Percentiles rank a stretch among this genome's conserved stretches.
These are phyloP conservation scores for Percopsis omiscomaycus DNA, from an alignment of 2,797 vertebrate genomes.

Conservation along the genomic window DNA sequence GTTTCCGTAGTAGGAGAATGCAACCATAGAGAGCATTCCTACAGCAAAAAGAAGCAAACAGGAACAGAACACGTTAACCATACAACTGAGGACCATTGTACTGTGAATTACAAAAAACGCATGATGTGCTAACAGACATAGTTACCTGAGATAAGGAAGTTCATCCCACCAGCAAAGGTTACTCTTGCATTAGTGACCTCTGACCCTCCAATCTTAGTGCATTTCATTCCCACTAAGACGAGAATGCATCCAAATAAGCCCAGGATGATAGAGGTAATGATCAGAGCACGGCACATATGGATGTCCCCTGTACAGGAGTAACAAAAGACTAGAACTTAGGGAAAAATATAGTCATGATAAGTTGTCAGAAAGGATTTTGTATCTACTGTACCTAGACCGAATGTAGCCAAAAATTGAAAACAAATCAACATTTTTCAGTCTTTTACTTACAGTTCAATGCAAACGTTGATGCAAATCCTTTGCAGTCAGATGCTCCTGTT, in stretches of 20 bases:
- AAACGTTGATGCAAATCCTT: slow-evolving; percentile 75
- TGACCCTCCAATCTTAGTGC: slow-evolving; percentile 81
- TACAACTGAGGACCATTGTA: background rate
- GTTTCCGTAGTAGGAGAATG: slow-evolving; percentile 78
- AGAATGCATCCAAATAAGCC: slow-evolving; percentile 76
- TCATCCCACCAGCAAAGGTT: slow-evolving; percentile 79
- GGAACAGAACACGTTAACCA: background rate
- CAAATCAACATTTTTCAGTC: background rate
- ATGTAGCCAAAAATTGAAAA: background rate
- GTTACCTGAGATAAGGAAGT: slow-evolving; percentile 76
- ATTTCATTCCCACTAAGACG: slow-evolving; percentile 83
- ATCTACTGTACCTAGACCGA: too few species aligned
- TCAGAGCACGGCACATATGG: slow-evolving; percentile 80
- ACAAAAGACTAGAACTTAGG: background rate
- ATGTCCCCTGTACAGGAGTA: slow-evolving; percentile 72
- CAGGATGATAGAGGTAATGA: slow-evolving; percentile 77
- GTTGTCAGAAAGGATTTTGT: background rate
- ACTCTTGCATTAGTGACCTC: slow-evolving; percentile 75
- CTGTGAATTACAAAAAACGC: background rate
- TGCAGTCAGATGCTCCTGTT: slow-evolving; percentile 78
- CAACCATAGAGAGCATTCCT: slow-evolving; percentile 77
- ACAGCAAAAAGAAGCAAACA: slow-evolving; percentile 18
- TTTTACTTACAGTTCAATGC: slow-evolving; percentile 73
- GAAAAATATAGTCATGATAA: background rate
- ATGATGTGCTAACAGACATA: background rate